Evolutionary conservation across 2,797 vertebrate genomes (phyloP), one percentile per base, ranked within the genome.

Genomic region (Molossus alvarezi): DNA sequence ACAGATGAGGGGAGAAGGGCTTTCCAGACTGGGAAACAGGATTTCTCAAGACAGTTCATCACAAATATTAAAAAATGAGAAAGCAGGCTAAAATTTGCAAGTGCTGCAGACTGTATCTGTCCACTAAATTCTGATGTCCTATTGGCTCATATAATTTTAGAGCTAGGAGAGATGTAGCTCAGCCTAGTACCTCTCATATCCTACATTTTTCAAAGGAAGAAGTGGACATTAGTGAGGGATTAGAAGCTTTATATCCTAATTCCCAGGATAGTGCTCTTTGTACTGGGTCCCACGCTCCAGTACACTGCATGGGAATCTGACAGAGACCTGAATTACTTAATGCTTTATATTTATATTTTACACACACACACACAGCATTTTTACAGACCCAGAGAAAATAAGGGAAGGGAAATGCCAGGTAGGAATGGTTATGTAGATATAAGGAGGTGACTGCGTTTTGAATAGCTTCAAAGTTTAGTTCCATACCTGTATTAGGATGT

Each of bases 391-490:
- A 81, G 64, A 64, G 55, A 82, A 88, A 92, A 90, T 41, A 72
- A 57, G 1, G 25, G 9, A 7, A 25, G 25, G 37, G 27, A 58
- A 65, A 48, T 60, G 48, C 80, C 62, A 72, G 18, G 10, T 57
- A 72, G 48, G 21, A 79, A 23, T 41, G n/a, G 41, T 80, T 83
- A 69, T 37, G 25, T 72, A 88, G 29, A 41, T 75, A 29, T 21
- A 27, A 85, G 15, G 75, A 72, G 20, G 27, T n/a, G 12, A 45
- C 33, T 82, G 73, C 53, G 17, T 80, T 94, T 82, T 87, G 37
- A 93, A 80, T 21, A 96, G 37, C 37, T 90, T 96, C 41, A 45
- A 83, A 93, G 65, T 64, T 88, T 84, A 53, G 3, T 91, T 82
- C 60, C 41, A 45, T 29, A 14, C 48, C 71, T 87, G 11, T 73